Conservation (phyloP, 2,888 invertebrate genomes). For the Leucoma salicis region DNA sequence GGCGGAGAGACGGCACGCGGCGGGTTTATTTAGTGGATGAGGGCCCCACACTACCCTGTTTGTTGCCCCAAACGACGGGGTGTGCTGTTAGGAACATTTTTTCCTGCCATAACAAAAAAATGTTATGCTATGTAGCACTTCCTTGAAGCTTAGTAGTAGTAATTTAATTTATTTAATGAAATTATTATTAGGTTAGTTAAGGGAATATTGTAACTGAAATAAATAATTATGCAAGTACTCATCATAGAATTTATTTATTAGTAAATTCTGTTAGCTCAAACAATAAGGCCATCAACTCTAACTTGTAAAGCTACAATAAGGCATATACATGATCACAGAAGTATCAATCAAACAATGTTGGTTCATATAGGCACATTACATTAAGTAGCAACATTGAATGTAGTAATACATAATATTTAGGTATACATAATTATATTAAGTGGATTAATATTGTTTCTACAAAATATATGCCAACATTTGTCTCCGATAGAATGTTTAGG, state of each 20-base stretch:
- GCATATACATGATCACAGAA: conserved; percentile 8
- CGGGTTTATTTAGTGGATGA: too few relatives aligned
- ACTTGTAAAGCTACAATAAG: conserved; percentile 7
- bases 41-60: too few relatives aligned
- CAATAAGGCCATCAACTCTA: background rate
- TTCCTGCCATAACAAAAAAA: too few relatives aligned
- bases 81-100: too few relatives aligned
- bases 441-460: too few relatives aligned
- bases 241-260: background rate
- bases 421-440: background rate
- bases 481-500: background rate
- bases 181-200: background rate
- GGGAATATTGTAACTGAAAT: background rate
- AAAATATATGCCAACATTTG: too few relatives aligned
- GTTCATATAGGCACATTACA: background rate
- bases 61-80: too few relatives aligned
- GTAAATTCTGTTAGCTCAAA: background rate
- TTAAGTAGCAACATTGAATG: background rate
- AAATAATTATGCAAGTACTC: background rate
- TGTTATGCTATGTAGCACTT: too few relatives aligned
- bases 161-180: too few relatives aligned
- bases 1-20: too few relatives aligned
- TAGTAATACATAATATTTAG: background rate
- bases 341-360: conserved; percentile 3
- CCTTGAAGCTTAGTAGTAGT: too few relatives aligned